Base-by-base conservation (phyloP, 2,113 vertebrate genomes). In the Orthochromis indermauri region DNA sequence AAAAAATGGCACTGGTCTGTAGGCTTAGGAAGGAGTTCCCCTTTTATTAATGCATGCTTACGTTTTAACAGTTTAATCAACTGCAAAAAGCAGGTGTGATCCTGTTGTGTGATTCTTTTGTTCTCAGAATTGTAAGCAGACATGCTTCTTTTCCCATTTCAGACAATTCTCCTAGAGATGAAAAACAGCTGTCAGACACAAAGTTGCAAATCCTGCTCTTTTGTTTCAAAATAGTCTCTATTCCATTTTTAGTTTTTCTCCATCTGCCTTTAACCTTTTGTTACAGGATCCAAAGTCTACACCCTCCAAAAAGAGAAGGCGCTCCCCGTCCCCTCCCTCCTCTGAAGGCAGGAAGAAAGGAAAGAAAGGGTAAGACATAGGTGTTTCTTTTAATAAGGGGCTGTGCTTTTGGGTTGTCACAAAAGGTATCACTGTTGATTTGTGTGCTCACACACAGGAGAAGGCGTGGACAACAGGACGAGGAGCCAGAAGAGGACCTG, bases 401-500 rank as follows among this genome's bases (percentile, higher is more conserved):
- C 12, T 28, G 17, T 49, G 1, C 2, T 55, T 71, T 71, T 66
- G 8, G 14, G 28, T 31, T 53, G 7, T 8, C 6, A 7, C 24
- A 80, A 63, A 12, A 19, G 3, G 17, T 53, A 14, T 84, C 5
- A 51, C 33, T 40, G 28, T 55, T 33, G 7, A 28, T 82, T 16
- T 86, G 11, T 83, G 8, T 85, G 7, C 73, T 66, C 21, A 33
- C 13, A 26, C 84, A 26, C 84, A 97, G 97, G 81, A 98, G 98
- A 33, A 97, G 97, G 78, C 96, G 97, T 91, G 97, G 96, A 47
- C 98, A 97, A 84, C 98, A 97, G 37, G 98, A 99, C 7, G 98
- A 97, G 78, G 99, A 99, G 6, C 97, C 97, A 53, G 98, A 99
- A 73, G 97, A 99, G 84, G 99, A 99, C 73, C 96, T 99, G 59